These are phyloP conservation scores for Castor canadensis DNA, from an alignment of 2,113 vertebrate species.

Conservation along the genomic window DNA sequence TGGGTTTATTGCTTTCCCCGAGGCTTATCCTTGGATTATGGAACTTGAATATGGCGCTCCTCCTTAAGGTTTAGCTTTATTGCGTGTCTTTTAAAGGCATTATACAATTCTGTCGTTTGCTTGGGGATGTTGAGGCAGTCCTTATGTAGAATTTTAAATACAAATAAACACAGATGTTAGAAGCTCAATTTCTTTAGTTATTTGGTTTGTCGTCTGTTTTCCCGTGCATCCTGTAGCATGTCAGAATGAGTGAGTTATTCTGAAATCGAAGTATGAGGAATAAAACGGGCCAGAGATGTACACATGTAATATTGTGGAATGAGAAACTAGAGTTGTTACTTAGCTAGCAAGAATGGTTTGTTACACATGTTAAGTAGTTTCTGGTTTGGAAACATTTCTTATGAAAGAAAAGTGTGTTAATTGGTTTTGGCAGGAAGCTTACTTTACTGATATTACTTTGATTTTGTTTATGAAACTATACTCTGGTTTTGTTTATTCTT, in stretches of 20 bases:
- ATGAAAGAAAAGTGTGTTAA: background rate
- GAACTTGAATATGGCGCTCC: background rate
- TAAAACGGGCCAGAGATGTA: background rate
- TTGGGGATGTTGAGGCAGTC: background rate
- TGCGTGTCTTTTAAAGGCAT: background rate
- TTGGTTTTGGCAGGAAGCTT: constrained; percentile 2
- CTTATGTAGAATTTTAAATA: background rate
- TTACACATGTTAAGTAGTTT: background rate
- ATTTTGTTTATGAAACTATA: background rate
- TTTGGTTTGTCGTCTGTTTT: constrained; percentile 2
- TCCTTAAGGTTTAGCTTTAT: background rate
- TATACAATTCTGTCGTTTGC: background rate
- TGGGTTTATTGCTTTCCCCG: background rate
- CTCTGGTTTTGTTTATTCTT: background rate
- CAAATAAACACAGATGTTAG: background rate
- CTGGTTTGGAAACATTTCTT: constrained; percentile 17
- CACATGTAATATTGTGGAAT: background rate
- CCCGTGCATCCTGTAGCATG: background rate
- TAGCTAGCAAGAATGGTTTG: background rate
- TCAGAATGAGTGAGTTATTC: constrained; percentile 6
- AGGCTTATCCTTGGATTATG: constrained; percentile 3
- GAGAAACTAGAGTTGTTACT: constrained; percentile 31
- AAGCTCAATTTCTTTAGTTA: background rate
- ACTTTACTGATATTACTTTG: constrained; percentile 23
- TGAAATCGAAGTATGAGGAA: constrained; percentile 16